phyloP scores from a whole-genome alignment of 1,140 invertebrate genomes.

The Pogonomyrmex barbatus region DNA sequence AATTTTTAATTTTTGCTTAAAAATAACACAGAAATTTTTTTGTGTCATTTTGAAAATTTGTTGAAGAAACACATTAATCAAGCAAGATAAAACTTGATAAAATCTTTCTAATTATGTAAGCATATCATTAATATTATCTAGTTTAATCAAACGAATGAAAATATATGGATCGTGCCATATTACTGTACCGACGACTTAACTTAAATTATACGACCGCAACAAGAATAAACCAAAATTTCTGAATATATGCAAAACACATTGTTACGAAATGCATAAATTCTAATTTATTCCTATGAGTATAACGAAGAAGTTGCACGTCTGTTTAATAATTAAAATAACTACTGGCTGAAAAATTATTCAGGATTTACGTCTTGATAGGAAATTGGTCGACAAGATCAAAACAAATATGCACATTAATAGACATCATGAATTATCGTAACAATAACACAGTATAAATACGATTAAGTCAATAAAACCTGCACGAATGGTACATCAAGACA shows the following conservation, averaged over 20 bases:
- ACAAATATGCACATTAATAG: slow-evolving; percentile 34
- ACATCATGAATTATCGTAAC: slow-evolving; percentile 25
- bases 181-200: neutral
- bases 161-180: neutral
- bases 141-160: slow-evolving; percentile 15
- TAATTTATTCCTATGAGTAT: slow-evolving; percentile 31
- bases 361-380: neutral
- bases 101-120: neutral
- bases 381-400: slow-evolving; percentile 15
- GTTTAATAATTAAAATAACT: slow-evolving; percentile 39
- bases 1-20: neutral
- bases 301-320: neutral
- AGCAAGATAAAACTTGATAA: neutral
- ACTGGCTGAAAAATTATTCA: slow-evolving; percentile 32
- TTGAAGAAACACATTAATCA: neutral
- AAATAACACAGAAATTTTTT: neutral
- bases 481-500: slow-evolving; percentile 41
- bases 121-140: neutral
- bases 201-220: slow-evolving; percentile 2
- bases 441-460: slow-evolving; percentile 24
- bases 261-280: slow-evolving; percentile 20
- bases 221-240: neutral
- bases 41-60: neutral
- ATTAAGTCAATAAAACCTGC: slow-evolving; percentile 64
- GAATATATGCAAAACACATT: neutral